Conservation (phyloP, 2,797 vertebrate species). For the Liparis tanakae region DNA sequence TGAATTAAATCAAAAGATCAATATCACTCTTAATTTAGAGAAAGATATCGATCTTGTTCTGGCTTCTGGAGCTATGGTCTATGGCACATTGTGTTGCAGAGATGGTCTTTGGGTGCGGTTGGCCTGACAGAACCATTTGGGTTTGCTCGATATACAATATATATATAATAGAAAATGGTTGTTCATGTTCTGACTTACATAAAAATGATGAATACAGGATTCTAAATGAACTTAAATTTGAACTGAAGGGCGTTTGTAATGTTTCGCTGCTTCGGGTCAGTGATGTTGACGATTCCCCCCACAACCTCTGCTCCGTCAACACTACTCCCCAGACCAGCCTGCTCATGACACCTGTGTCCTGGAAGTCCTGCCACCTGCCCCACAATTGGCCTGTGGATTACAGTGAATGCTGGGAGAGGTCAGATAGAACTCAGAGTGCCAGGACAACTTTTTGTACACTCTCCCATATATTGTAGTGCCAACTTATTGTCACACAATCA, state of each 20-base stretch:
- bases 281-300: slow-evolving; percentile 31
- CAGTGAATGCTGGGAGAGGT: slow-evolving; percentile 55
- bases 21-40: background rate
- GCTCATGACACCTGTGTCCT: slow-evolving; percentile 49
- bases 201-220: slow-evolving; percentile 1
- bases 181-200: no score
- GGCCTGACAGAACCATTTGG: no score
- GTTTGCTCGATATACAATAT: no score
- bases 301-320: slow-evolving; percentile 56
- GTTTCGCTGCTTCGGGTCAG: slow-evolving; percentile 36
- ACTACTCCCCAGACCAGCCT: slow-evolving; percentile 50
- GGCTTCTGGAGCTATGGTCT: background rate
- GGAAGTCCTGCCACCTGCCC: slow-evolving; percentile 49
- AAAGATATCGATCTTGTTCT: background rate
- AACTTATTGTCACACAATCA: slow-evolving; percentile 55
- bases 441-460: slow-evolving; percentile 25
- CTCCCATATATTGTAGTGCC: slow-evolving; percentile 36
- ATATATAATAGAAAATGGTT: no score
- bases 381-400: slow-evolving; percentile 56
- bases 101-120: background rate
- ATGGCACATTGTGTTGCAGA: background rate
- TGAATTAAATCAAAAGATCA: background rate
- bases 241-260: slow-evolving; percentile 20
- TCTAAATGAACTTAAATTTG: slow-evolving; percentile 10
- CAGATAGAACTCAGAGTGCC: slow-evolving; percentile 57